A percentile compares a stretch with the other conserved stretches of the same genome.
Conservation (phyloP, 2,113 vertebrate genomes). For the Nannospalax galili region DNA sequence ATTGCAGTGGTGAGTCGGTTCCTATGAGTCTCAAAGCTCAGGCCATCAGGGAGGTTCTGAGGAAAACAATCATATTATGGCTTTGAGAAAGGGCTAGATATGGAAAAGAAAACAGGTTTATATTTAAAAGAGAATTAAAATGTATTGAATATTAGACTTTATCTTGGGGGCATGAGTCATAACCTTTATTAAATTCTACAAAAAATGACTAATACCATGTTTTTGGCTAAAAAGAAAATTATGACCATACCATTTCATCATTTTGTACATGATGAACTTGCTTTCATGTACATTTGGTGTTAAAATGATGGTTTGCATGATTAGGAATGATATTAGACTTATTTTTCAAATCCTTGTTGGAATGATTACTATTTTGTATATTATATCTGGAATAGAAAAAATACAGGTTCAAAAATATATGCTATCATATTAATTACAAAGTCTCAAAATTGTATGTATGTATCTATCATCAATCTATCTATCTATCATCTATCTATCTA, state of each 20-base stretch:
- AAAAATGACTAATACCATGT: not conserved
- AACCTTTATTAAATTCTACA: not conserved
- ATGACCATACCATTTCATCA: not conserved
- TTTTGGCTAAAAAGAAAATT: not conserved
- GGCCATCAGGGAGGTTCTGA: not conserved
- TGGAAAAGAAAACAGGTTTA: not conserved
- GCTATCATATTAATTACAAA: not conserved
- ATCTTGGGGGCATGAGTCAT: not conserved
- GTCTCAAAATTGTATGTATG: not conserved
- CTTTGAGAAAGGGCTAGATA: not conserved
- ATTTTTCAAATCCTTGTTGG: not conserved
- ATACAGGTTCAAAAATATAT: not conserved
- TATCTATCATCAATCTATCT: too few relatives aligned
- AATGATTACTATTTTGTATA: not conserved
- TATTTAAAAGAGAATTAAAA: not conserved
- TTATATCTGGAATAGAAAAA: not conserved
- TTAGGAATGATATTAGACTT: not conserved
- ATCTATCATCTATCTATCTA: too few relatives aligned
- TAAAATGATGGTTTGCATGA: not conserved
- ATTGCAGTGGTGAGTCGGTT: not conserved
- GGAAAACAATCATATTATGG: not conserved
- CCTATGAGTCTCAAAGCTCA: not conserved
- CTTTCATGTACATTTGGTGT: not conserved
- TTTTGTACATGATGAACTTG: not conserved
- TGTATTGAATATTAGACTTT: not conserved